A percentile compares a stretch with the other conserved stretches of the same genome.
Conservation (phyloP, 2,113 vertebrate species). For the Thermophis baileyi region DNA sequence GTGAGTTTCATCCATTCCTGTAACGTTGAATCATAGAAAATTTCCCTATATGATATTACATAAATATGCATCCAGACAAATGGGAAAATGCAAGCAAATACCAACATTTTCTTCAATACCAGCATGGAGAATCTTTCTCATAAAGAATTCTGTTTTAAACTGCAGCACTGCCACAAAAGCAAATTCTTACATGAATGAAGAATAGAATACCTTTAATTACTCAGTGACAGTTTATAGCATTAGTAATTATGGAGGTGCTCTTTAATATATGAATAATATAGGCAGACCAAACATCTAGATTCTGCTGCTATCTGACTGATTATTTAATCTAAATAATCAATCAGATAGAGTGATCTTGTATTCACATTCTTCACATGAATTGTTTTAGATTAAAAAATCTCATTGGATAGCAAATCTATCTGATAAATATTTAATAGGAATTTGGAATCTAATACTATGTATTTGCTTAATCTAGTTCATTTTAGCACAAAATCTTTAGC, state of each 20-base stretch:
- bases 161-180: fast-evolving
- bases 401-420: fast-evolving
- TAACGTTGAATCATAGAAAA: constrained; percentile 45
- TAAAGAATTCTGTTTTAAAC: not conserved
- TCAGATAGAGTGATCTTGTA: not conserved
- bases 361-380: fast-evolving
- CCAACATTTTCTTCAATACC: constrained; percentile 24
- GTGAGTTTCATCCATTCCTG: constrained; percentile 48
- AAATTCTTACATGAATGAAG: not conserved
- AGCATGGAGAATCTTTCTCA: constrained; percentile 17
- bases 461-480: not conserved
- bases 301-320: fast-evolving
- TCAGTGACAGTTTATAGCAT: not conserved
- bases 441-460: not conserved
- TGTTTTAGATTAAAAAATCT: not conserved
- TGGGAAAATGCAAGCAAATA: constrained; percentile 53
- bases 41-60: constrained; percentile 45
- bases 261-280: not conserved
- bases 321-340: not conserved
- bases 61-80: constrained; percentile 50
- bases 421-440: not conserved
- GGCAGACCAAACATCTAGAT: not conserved
- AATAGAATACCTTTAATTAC: not conserved
- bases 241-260: not conserved
- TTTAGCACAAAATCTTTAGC: not conserved